A percentile compares a stretch with the other conserved stretches of the same genome.
These are phyloP conservation scores for Odontomyia ornata DNA, from an alignment of 2,888 invertebrate species.

Conservation along the genomic window DNA sequence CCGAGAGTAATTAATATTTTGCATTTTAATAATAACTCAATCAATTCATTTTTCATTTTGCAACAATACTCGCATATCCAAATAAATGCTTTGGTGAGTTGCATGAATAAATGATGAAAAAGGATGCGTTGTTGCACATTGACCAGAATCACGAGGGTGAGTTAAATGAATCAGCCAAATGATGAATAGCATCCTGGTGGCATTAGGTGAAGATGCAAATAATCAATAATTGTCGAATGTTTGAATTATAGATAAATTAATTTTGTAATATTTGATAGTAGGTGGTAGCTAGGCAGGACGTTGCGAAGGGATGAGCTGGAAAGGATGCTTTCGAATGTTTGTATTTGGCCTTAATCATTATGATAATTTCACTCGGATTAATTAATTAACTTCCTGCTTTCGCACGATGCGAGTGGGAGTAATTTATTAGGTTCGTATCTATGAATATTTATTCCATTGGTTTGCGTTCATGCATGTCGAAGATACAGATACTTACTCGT, in stretches of 20 bases:
- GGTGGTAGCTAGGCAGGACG: neutral
- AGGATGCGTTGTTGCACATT: neutral
- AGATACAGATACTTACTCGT: too few species aligned
- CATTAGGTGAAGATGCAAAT: neutral
- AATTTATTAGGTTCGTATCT: too few species aligned
- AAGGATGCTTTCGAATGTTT: neutral
- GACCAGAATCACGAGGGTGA: neutral
- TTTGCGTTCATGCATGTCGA: too few species aligned
- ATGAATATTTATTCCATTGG: too few species aligned
- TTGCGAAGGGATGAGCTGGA: too few species aligned
- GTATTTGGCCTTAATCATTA: neutral
- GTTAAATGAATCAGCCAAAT: neutral
- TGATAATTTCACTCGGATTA: neutral
- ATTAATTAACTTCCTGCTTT: conserved; percentile 7
- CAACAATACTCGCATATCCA: neutral
- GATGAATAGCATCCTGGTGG: neutral
- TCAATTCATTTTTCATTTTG: conserved; percentile 3
- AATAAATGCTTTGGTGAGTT: neutral
- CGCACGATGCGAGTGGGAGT: neutral
- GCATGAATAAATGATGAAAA: neutral
- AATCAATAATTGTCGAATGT: conserved; percentile 5
- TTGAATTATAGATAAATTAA: conserved; percentile 3
- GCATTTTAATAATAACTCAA: conserved; percentile 21
- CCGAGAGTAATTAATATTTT: conserved; percentile 13
- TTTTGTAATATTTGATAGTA: neutral